phyloP scores from a whole-genome alignment of 2,113 vertebrate species.

The Corythornis vintsioides region DNA sequence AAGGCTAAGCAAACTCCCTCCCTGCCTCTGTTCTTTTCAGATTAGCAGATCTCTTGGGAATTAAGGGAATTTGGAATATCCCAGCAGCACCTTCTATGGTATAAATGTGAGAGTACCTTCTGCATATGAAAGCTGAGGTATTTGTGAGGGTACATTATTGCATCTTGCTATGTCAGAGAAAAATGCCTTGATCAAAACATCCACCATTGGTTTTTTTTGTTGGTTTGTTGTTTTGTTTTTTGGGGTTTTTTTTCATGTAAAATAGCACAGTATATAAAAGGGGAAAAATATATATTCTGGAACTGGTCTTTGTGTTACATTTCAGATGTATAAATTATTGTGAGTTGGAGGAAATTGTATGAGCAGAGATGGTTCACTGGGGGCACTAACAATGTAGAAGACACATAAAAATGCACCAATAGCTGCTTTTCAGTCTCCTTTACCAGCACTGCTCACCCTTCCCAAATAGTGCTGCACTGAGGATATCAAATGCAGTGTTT shows the following conservation, averaged over 20 bases:
- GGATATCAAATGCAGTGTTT: neutral
- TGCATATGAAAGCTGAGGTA: constrained; percentile 21
- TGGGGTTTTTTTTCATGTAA: neutral
- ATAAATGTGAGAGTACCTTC: neutral
- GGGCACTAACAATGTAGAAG: neutral
- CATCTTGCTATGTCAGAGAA: neutral
- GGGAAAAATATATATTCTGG: neutral
- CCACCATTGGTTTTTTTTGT: neutral
- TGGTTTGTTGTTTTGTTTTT: no score
- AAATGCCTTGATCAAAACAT: constrained; percentile 28
- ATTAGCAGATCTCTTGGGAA: constrained; percentile 27
- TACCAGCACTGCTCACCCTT: neutral
- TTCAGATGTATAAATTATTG: neutral
- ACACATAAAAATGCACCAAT: neutral
- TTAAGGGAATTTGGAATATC: constrained; percentile 30
- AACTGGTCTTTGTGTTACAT: neutral
- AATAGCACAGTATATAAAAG: neutral
- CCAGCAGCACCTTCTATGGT: constrained; percentile 44
- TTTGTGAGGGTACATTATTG: constrained; percentile 3
- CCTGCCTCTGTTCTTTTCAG: neutral
- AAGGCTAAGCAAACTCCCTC: neutral
- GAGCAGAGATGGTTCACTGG: neutral
- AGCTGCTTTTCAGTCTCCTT: neutral
- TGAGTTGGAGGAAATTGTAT: neutral
- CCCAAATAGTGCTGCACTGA: neutral